Conservation (phyloP, 2,113 vertebrate genomes). For the Corythornis cristatus region DNA sequence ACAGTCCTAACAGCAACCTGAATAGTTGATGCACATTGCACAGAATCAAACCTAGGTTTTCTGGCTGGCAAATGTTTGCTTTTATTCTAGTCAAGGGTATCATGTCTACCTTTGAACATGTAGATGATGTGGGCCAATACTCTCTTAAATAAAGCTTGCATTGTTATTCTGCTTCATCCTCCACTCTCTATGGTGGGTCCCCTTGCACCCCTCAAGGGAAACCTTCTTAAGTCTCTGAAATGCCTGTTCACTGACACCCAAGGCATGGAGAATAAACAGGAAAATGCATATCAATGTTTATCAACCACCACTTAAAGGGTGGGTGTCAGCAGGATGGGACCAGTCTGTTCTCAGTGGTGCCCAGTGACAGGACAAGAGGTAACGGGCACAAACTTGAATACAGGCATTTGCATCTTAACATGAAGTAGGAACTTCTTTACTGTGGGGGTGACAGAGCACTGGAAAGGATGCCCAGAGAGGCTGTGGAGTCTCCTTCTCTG, state of each 20-base stretch:
- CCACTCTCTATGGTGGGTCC: not conserved
- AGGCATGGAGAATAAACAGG: not conserved
- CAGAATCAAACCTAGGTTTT: not conserved
- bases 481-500: no score
- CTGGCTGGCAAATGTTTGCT: not conserved
- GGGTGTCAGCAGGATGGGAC: no score
- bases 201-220: not conserved
- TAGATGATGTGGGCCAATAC: not conserved
- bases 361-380: no score
- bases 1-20: not conserved
- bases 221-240: not conserved
- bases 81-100: not conserved
- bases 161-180: not conserved
- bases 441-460: no score
- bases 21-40: not conserved
- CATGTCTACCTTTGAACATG: fast-evolving
- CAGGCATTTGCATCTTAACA: no score
- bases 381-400: no score
- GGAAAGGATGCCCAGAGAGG: no score
- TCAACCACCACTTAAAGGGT: no score
- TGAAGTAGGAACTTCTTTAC: no score
- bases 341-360: no score
- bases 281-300: not conserved
- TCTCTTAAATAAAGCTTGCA: not conserved
- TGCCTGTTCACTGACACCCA: not conserved